Conservation (phyloP, 23 tunicate genomes). For the Trididemnum clinides region DNA sequence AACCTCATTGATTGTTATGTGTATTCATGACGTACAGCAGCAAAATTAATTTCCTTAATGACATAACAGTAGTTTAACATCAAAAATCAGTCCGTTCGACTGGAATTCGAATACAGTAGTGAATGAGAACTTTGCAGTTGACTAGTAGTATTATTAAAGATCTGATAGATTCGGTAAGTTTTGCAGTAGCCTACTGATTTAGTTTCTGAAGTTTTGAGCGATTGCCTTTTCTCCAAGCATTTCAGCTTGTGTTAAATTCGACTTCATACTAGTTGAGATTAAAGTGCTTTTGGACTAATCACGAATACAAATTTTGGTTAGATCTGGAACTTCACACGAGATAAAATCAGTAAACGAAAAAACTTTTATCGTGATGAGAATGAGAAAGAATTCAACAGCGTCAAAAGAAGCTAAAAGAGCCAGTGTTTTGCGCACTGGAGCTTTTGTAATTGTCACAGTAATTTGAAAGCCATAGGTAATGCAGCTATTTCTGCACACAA, state of each 20-base stretch:
- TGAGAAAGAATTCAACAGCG: constrained; percentile 34
- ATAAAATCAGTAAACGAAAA: constrained; percentile 54
- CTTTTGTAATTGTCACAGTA: constrained; percentile 30
- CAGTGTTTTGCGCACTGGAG: constrained; percentile 35
- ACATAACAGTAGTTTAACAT: not conserved
- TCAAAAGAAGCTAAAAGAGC: constrained; percentile 54
- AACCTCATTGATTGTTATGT: constrained; percentile 6
- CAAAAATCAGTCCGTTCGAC: not conserved
- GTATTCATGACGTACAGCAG: not conserved
- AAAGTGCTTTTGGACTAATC: not conserved
- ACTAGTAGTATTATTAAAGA: constrained; percentile 4
- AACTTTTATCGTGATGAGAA: constrained; percentile 50
- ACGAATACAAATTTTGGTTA: not conserved
- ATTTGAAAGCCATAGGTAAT: constrained; percentile 22
- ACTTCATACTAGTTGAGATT: not conserved
- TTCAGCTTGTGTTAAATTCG: constrained; percentile 23
- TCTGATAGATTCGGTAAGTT: constrained; percentile 8
- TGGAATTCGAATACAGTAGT: not conserved
- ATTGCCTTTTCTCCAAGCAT: constrained; percentile 20
- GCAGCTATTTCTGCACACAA: not conserved
- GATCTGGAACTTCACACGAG: constrained; percentile 20
- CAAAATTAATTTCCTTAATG: not conserved
- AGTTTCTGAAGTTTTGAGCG: constrained; percentile 4
- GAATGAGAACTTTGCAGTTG: constrained; percentile 9
- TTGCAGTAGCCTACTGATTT: not conserved